phyloP scores from a whole-genome alignment of 2,113 vertebrate genomes.

The Crotalus viridis region DNA sequence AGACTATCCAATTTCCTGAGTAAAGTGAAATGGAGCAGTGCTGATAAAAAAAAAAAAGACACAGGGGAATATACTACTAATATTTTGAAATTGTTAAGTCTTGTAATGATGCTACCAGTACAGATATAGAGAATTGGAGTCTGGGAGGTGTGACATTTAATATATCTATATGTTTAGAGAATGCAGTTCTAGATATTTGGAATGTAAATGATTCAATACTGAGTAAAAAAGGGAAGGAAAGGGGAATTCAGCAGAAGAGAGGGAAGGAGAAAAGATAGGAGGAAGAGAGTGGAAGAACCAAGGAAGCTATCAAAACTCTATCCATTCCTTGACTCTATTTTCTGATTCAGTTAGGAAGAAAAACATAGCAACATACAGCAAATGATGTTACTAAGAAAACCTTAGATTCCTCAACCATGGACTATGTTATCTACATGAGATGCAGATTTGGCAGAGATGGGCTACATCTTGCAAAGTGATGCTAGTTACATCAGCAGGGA shows the following conservation, averaged over 20 bases:
- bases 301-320: background rate
- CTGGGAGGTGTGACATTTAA: background rate
- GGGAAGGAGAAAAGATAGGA: background rate
- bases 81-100: background rate
- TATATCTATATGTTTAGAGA: background rate
- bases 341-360: background rate
- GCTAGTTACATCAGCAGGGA: background rate
- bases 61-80: background rate
- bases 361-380: background rate
- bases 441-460: background rate
- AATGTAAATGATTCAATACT: background rate
- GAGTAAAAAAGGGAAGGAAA: background rate
- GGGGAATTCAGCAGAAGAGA: background rate
- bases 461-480: background rate
- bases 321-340: background rate
- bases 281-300: background rate
- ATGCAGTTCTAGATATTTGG: background rate
- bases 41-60: background rate
- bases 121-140: background rate
- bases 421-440: background rate
- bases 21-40: background rate
- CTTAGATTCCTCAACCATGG: background rate
- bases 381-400: background rate
- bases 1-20: background rate
- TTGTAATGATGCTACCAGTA: background rate